Percentiles rank a stretch among this genome's conserved stretches.
Evolutionary conservation across 2,113 vertebrate species (phyloP).

Genomic region (Manacus vitellinus): DNA sequence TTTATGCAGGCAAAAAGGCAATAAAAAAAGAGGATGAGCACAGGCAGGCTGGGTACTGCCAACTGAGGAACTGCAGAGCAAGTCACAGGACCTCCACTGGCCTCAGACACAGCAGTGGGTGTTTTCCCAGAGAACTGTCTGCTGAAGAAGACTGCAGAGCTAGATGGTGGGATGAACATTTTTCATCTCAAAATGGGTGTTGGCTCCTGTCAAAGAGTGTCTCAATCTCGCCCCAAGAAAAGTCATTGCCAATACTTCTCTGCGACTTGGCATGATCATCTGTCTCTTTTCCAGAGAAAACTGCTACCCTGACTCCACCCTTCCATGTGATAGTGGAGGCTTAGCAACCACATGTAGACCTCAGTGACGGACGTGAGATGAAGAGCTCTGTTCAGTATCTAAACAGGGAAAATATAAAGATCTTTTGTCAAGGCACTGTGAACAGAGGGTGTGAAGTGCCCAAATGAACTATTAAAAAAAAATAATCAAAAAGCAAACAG

Average conservation of each 20-base stretch:
- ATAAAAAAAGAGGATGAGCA: neutral
- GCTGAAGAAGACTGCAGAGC: neutral
- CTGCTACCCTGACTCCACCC: constrained; percentile 51
- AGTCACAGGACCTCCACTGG: neutral
- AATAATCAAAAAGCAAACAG: neutral
- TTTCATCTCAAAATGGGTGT: constrained; percentile 42
- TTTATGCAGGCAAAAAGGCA: neutral
- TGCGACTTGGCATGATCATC: neutral
- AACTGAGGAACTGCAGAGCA: neutral
- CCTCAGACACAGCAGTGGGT: neutral
- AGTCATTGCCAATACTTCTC: constrained; percentile 32
- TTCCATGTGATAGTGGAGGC: constrained; percentile 11
- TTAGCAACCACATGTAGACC: neutral
- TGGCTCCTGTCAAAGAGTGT: constrained; percentile 18
- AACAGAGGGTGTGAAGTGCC: neutral
- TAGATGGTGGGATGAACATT: neutral
- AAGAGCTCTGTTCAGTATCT: neutral
- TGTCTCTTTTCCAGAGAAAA: constrained; percentile 44
- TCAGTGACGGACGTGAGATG: neutral
- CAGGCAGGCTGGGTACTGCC: neutral
- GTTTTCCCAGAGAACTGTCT: constrained; percentile 20
- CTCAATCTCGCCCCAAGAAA: constrained; percentile 15
- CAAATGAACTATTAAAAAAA: neutral
- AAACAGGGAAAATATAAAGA: neutral
- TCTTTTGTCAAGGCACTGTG: neutral